Percentiles rank a stretch among this genome's conserved stretches.
phyloP scores from a whole-genome alignment of 2,888 invertebrate genomes.

The Leucoma salicis region DNA sequence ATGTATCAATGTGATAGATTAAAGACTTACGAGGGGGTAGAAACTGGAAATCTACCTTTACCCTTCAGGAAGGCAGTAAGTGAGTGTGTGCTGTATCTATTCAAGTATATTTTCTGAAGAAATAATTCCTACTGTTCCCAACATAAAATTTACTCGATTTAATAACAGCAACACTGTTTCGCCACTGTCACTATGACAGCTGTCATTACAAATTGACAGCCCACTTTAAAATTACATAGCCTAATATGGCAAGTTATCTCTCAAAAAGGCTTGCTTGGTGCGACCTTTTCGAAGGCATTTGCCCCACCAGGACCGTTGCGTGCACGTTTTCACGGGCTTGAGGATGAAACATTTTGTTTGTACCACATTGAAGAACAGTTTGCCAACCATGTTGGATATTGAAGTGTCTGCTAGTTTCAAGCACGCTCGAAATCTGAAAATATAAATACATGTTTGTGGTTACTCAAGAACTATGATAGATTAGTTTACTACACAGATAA shows the following conservation, averaged over 20 bases:
- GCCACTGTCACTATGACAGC: background rate
- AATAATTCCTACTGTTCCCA: too few relatives aligned
- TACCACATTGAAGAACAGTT: slow-evolving; percentile 97
- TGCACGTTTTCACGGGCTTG: slow-evolving; percentile 89
- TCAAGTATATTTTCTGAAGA: too few relatives aligned
- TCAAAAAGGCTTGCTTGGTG: slow-evolving; percentile 87
- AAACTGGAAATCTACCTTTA: too few relatives aligned
- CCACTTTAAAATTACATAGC: background rate
- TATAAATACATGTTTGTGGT: too few relatives aligned
- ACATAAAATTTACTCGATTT: too few relatives aligned
- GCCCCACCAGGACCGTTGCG: slow-evolving; percentile 90
- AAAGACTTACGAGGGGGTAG: too few relatives aligned
- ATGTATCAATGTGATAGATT: too few relatives aligned
- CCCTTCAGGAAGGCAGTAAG: too few relatives aligned
- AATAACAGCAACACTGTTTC: too few relatives aligned
- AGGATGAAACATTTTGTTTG: slow-evolving; percentile 96
- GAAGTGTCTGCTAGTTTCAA: slow-evolving; percentile 93
- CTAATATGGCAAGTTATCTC: slow-evolving; percentile 87
- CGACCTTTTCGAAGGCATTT: slow-evolving; percentile 86
- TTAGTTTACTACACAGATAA: too few relatives aligned
- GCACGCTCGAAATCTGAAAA: slow-evolving; percentile 93
- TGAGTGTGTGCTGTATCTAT: too few relatives aligned
- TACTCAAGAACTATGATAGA: too few relatives aligned
- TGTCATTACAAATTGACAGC: slow-evolving; percentile 3
- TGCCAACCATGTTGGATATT: slow-evolving; percentile 94